Evolutionary conservation across 2,888 invertebrate genomes (phyloP), one percentile per base, ranked within the genome.

Genomic region (Rhamphomyia laevipes): DNA sequence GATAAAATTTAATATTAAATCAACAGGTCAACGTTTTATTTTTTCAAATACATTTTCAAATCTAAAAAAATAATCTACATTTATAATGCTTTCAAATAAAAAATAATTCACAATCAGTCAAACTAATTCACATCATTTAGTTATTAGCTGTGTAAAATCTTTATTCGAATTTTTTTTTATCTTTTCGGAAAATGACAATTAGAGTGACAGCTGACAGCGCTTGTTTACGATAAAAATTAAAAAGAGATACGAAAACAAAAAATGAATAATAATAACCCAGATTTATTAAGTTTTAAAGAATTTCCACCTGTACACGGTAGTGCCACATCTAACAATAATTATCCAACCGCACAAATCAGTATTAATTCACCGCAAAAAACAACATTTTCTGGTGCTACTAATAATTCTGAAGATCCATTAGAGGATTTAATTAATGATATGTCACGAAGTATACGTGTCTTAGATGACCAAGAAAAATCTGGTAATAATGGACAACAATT

Each of bases 251-350:
- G 21, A 21, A 21, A 21, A 21, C 21, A 46, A 46, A 51, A 40
- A 23, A 62, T 64, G 65, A 57, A 63, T 45, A 57, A 60, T 3
- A 63, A 57, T 3, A 63, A 57, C 17, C 59, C 79, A 37, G 81
- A 82, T 62, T 68, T 83, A 54, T 65, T 85, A 52, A 80, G 82
- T 53, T 86, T 86, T 60, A 83, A 84, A 67, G 84, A 86, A 62
- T 85, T 79, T 66, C 78, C 82, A 23, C 77, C 79, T 11, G 67
- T 72, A 27, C 71, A 73, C 55, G 68, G 69, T 21, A 72, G 72
- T 53, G 43, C 52, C 51, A 27, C 31, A 12, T 54, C 56, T 15
- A 59, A 57, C 6, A 58, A 23, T 27, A 65, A 59, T 51, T 78
- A 79, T 46, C 72, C 75, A n/a, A 80, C 77, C 58, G 81, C 81